Conservation (phyloP, 1,140 invertebrate genomes). For the Episyrphus balteatus region DNA sequence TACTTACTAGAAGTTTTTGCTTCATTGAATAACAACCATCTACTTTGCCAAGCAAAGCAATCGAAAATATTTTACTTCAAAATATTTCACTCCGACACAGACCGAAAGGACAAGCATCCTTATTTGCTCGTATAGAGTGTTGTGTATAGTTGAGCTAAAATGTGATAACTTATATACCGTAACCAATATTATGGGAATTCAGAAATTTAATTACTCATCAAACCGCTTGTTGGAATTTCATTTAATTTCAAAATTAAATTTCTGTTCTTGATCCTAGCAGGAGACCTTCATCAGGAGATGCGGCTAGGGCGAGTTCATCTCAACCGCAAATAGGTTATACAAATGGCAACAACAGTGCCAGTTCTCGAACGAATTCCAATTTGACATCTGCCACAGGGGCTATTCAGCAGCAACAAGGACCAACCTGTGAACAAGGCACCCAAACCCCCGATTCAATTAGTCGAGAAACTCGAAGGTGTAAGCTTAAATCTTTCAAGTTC, state of each 20-base stretch:
- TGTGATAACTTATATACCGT: too few relatives aligned
- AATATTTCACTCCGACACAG: too few relatives aligned
- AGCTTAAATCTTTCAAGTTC: constrained; percentile 52
- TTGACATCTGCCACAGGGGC: constrained; percentile 11
- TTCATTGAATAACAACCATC: too few relatives aligned
- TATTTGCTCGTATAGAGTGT: too few relatives aligned
- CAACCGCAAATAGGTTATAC: constrained; percentile 47
- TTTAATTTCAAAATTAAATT: neutral
- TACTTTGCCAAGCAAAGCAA: too few relatives aligned
- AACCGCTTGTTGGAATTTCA: too few relatives aligned
- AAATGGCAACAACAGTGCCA: constrained; percentile 4
- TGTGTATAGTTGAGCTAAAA: too few relatives aligned
- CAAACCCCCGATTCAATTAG: constrained; percentile 59
- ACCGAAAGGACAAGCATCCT: too few relatives aligned
- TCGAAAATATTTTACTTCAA: too few relatives aligned
- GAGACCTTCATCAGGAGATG: neutral
- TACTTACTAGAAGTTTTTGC: too few relatives aligned
- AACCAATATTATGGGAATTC: too few relatives aligned
- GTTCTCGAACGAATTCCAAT: constrained; percentile 11
- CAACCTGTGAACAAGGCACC: constrained; percentile 48
- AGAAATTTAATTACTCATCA: too few relatives aligned
- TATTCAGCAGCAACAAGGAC: constrained; percentile 4
- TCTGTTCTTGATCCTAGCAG: neutral
- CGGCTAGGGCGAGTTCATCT: constrained; percentile 36
- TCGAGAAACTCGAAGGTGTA: constrained; percentile 52